Conservation (phyloP, 2,113 vertebrate genomes). For the Nestor notabilis region DNA sequence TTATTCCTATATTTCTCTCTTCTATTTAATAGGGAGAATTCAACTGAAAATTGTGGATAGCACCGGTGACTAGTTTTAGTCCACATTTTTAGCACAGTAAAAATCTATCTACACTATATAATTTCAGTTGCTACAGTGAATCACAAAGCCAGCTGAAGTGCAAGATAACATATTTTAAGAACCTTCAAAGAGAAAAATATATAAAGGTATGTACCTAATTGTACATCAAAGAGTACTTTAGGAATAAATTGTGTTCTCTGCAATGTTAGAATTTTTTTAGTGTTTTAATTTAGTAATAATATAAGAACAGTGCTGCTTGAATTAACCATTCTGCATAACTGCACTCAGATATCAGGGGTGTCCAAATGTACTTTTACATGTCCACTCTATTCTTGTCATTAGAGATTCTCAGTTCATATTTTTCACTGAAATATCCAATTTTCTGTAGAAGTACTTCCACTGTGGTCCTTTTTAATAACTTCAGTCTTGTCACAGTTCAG, state of each 20-base stretch:
- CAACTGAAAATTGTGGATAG: not conserved
- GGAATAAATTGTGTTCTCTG: conserved; percentile 61
- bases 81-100: not conserved
- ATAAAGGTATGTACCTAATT: conserved; percentile 68
- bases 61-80: not conserved
- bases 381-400: not conserved
- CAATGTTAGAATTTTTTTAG: conserved; percentile 32
- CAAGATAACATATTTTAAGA: conserved; percentile 61
- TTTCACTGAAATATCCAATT: conserved; percentile 11
- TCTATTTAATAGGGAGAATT: not conserved
- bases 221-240: conserved; percentile 70
- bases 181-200: conserved; percentile 66
- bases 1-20: not conserved
- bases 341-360: conserved; percentile 13
- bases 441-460: conserved; percentile 21
- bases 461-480: conserved; percentile 12
- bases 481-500: not conserved
- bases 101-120: not conserved
- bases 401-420: conserved; percentile 25
- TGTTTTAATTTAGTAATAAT: conserved; percentile 32
- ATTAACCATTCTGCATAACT: conserved; percentile 52
- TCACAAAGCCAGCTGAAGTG: conserved; percentile 64
- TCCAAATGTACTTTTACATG: conserved; percentile 34
- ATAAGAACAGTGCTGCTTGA: conserved; percentile 39
- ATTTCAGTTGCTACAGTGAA: conserved; percentile 56